Conservation (phyloP, 1,140 invertebrate genomes). For the Phenacoccus solenopsis region DNA sequence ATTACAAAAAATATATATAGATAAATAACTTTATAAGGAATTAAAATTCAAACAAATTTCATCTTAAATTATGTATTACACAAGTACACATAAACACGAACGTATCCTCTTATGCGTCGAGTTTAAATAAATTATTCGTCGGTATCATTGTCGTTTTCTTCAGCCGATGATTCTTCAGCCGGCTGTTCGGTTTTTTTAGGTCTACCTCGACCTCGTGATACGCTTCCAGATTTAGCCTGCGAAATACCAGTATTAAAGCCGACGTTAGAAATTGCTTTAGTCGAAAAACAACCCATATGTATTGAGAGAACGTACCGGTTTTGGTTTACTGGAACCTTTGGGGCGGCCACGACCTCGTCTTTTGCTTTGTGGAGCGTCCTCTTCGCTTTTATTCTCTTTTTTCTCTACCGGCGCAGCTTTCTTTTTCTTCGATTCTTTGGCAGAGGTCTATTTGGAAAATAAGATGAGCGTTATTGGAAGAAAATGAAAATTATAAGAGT, state of each 20-base stretch:
- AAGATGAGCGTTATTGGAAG: not conserved
- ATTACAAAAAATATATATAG: not conserved
- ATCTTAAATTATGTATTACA: not conserved
- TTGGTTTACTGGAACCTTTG: not conserved
- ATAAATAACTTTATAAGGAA: not conserved
- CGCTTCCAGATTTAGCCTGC: not conserved
- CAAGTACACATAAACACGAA: not conserved
- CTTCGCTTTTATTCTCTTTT: not conserved
- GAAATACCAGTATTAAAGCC: too few relatives aligned
- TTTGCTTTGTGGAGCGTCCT: not conserved
- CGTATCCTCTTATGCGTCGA: not conserved
- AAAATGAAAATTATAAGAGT: not conserved
- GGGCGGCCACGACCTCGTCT: not conserved
- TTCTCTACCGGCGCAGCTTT: not conserved
- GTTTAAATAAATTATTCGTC: not conserved
- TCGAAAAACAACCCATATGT: too few relatives aligned
- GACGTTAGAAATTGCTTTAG: too few relatives aligned
- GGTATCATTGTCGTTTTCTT: constrained; percentile 12
- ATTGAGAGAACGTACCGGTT: not conserved
- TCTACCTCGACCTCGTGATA: not conserved
- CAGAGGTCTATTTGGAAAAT: not conserved
- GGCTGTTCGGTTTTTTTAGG: not conserved
- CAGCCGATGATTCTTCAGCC: not conserved
- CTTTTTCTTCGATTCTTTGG: constrained; percentile 2
- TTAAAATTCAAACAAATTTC: constrained; percentile 6